Evolutionary conservation across 1,140 invertebrate species (phyloP), one percentile per base, ranked within the genome.

Genomic region (Hesperophylax magnus): DNA sequence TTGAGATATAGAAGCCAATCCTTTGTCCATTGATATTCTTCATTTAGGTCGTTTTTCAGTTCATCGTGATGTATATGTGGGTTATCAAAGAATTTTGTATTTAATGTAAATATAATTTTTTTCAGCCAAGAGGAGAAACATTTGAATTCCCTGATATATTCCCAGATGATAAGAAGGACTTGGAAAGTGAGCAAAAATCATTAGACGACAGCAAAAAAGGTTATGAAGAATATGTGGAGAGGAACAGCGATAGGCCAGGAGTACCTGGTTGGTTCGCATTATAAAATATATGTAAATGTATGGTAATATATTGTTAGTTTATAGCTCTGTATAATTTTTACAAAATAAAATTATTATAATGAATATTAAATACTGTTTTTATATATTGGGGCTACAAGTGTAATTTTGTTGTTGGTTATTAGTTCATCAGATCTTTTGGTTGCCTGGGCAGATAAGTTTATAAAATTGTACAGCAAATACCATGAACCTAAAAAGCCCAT

Each of bases 71-170:
- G n/a, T n/a, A n/a, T n/a, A n/a, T n/a, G n/a, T n/a, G n/a, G n/a
- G n/a, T n/a, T n/a, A n/a, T n/a, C n/a, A n/a, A n/a, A n/a, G n/a
- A n/a, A n/a, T n/a, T n/a, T n/a, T n/a, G n/a, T n/a, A n/a, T 39
- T 47, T 47, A 11, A 47, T 14, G 3, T 47, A 8, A 47, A 47
- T 34, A 75, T 80, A 17, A 53, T 69, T 77, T 18, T 84, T 83
- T 91, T 15, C 83, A 92, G 92, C 91, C 90, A 3, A 91, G 89
- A 85, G 87, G 87, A 11, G 85, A 91, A 82, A 85, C 84, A 17
- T 94, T 94, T 82, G 86, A 86, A 4, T 94, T 92, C 85, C 93
- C 93, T 2, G 86, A 92, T 52, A n/a, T 93, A 20, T 91, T 91
- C 67, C 81, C 87, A 11, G 80, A 88, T 58, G 79, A 83, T 47